These are phyloP conservation scores for Zalophus californianus DNA, from an alignment of 2,797 vertebrate genomes.

Conservation along the genomic window DNA sequence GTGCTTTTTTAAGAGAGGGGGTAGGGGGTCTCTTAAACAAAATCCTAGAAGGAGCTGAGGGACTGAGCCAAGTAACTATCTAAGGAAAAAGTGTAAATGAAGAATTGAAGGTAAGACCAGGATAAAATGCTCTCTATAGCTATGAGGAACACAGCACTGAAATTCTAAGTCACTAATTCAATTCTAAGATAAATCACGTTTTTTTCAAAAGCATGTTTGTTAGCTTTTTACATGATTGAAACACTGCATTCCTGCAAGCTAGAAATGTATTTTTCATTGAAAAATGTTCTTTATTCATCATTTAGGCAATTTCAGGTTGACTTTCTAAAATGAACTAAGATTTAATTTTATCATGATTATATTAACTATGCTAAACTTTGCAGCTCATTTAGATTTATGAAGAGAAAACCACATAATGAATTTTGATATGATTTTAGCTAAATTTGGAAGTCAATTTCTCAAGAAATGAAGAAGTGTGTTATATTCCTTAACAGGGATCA, in stretches of 20 bases:
- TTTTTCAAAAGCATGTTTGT: conserved; percentile 10
- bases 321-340: conserved; percentile 70
- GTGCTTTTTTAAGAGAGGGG: not conserved
- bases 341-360: conserved; percentile 49
- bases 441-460: conserved; percentile 46
- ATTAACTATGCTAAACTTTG: conserved; percentile 66
- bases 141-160: not conserved
- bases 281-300: conserved; percentile 26
- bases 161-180: not conserved
- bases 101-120: not conserved
- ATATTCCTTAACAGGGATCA: conserved; percentile 50
- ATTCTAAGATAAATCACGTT: conserved; percentile 36
- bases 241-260: not conserved
- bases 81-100: not conserved
- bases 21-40: not conserved
- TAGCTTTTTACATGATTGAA: conserved; percentile 27
- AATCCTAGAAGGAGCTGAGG: not conserved
- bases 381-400: conserved; percentile 12
- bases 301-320: conserved; percentile 63
- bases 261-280: conserved; percentile 15
- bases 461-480: not conserved
- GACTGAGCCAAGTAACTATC: not conserved
- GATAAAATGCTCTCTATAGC: not conserved
- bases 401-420: conserved; percentile 2
- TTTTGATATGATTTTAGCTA: not conserved